These are phyloP conservation scores for Melanocharis versteri DNA, from an alignment of 2,113 vertebrate genomes.

Conservation along the genomic window DNA sequence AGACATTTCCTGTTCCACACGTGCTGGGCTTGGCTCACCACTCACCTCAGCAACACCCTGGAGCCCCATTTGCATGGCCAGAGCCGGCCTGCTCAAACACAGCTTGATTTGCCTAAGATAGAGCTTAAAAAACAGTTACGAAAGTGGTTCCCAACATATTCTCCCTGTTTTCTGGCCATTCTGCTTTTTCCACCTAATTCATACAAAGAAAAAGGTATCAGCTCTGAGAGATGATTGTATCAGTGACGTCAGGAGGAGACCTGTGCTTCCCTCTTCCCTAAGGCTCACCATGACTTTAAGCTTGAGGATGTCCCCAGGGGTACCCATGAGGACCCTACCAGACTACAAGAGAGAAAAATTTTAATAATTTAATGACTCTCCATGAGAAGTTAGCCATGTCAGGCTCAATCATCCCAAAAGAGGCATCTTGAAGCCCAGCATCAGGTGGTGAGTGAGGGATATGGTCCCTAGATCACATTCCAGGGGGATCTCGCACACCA, in stretches of 20 bases:
- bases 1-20: not conserved
- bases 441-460: not conserved
- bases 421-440: not conserved
- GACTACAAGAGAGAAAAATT: not conserved
- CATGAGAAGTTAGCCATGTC: not conserved
- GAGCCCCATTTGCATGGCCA: not conserved
- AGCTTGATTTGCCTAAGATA: not conserved
- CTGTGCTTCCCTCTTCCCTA: not conserved
- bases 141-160: not conserved
- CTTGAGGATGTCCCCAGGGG: not conserved
- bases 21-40: not conserved
- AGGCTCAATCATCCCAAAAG: not conserved
- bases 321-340: not conserved
- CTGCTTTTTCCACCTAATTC: not conserved
- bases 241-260: not conserved
- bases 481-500: not conserved
- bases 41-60: not conserved
- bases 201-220: not conserved
- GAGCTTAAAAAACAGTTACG: not conserved
- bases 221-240: not conserved
- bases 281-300: not conserved
- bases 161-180: not conserved
- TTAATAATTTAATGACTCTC: not conserved
- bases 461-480: not conserved
- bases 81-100: not conserved